Evolutionary conservation across 30 jellyfish, hydroid and myxozoan species (phyloP).

Genomic region (Chrysaora quinquecirrha): DNA sequence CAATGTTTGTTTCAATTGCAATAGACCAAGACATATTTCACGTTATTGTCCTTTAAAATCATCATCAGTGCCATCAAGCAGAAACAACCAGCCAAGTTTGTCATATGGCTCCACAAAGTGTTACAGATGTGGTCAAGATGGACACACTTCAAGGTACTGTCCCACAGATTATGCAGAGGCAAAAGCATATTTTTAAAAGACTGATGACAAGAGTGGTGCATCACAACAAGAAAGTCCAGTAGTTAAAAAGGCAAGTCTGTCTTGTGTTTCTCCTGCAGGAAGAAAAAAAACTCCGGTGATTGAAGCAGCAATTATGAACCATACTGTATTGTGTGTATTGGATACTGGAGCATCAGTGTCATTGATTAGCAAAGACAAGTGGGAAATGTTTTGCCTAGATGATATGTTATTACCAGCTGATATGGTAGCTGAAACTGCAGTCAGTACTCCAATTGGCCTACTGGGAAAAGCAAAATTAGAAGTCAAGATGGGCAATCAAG

Average conservation of each 20-base stretch:
- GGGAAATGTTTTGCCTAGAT: not conserved
- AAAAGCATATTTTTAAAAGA: not conserved
- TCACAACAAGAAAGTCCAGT: too few relatives aligned
- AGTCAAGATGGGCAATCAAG: not conserved
- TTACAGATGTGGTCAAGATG: not conserved
- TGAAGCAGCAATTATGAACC: not conserved
- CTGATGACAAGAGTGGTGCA: not conserved
- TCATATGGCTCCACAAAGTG: too few relatives aligned
- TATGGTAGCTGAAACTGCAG: not conserved
- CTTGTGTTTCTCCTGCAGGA: not conserved
- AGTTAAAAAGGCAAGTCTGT: too few relatives aligned
- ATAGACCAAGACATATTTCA: not conserved
- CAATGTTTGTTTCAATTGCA: not conserved
- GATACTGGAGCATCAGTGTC: not conserved
- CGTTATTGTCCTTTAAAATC: not conserved
- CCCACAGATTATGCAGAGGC: not conserved
- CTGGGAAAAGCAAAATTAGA: not conserved
- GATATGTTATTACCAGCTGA: not conserved
- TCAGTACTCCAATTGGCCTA: not conserved
- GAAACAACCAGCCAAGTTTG: too few relatives aligned
- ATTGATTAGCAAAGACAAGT: not conserved
- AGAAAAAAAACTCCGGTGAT: not conserved
- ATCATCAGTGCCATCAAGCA: too few relatives aligned
- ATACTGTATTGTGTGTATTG: not conserved
- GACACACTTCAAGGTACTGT: not conserved